A percentile compares a stretch with the other conserved stretches of the same genome.
Conservation (phyloP, 2,113 vertebrate species). For the Corydoras maculifer region DNA sequence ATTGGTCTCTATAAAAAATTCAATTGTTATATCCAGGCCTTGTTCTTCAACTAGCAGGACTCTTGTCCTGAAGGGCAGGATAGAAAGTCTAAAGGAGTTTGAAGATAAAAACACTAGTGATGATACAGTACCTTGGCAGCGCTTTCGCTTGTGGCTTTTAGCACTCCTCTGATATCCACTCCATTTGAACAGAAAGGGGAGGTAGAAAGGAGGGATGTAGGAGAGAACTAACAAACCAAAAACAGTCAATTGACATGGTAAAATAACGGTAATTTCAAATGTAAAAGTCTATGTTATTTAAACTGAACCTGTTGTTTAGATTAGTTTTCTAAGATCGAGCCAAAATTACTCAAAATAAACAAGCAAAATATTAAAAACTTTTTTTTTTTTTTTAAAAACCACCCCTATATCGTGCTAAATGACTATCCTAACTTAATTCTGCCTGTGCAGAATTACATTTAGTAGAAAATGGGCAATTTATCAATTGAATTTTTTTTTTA, state of each 20-base stretch:
- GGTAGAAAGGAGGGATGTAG: slow-evolving; percentile 94
- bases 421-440: no score
- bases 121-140: slow-evolving; percentile 92
- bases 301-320: no score
- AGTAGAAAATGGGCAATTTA: no score
- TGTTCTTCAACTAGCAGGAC: slow-evolving; percentile 22
- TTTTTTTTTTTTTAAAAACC: no score
- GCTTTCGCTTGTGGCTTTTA: slow-evolving; percentile 92
- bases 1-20: no score
- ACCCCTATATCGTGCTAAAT: no score
- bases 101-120: slow-evolving; percentile 43
- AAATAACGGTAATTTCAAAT: slow-evolving; percentile 4
- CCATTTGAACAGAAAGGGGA: slow-evolving; percentile 99
- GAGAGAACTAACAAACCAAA: slow-evolving; percentile 96
- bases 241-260: slow-evolving; percentile 80
- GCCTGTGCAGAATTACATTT: no score
- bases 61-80: slow-evolving; percentile 11
- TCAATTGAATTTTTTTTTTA: no score
- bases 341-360: no score
- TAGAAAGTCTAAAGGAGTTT: slow-evolving; percentile 25
- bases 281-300: no score
- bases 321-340: no score
- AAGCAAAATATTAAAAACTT: no score
- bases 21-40: not conserved
- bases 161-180: slow-evolving; percentile 93